Percentiles rank a stretch among this genome's conserved stretches.
Conservation (phyloP, 2,888 invertebrate species). For the Camponotus fellah region DNA sequence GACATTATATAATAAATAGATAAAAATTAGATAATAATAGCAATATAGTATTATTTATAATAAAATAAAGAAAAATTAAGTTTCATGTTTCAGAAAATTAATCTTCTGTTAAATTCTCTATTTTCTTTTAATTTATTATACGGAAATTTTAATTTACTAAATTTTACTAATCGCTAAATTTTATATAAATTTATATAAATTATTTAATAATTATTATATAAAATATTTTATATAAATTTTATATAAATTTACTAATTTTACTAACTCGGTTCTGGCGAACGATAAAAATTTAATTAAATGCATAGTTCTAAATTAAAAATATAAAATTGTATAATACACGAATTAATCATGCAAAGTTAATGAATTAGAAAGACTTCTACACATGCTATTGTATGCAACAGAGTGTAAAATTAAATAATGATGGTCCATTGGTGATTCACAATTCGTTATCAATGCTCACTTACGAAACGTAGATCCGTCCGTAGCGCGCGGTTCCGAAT, state of each 20-base stretch:
- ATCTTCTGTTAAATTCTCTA: background rate
- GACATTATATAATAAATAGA: background rate
- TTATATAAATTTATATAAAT: slow-evolving; percentile 12
- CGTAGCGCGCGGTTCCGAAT: slow-evolving; percentile 94
- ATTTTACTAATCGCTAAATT: slow-evolving; percentile 5
- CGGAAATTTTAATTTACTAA: background rate
- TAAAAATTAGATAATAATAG: background rate
- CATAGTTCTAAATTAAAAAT: background rate
- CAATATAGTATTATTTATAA: background rate
- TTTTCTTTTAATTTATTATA: background rate
- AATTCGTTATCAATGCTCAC: slow-evolving; percentile 70
- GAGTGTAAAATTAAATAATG: slow-evolving; percentile 21
- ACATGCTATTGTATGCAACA: background rate
- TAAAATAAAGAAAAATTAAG: background rate
- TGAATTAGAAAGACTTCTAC: background rate
- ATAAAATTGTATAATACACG: background rate
- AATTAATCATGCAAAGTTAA: background rate
- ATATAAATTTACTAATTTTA: slow-evolving; percentile 14
- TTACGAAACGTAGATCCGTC: slow-evolving; percentile 82
- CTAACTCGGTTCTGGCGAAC: slow-evolving; percentile 3
- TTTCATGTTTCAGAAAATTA: slow-evolving; percentile 5
- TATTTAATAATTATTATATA: no score
- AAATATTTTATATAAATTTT: no score
- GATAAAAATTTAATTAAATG: background rate
- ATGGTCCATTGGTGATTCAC: slow-evolving; percentile 55